Percentiles rank a stretch among this genome's conserved stretches.
phyloP scores from a whole-genome alignment of 2,888 invertebrate genomes.

The Calliphora vomitoria region DNA sequence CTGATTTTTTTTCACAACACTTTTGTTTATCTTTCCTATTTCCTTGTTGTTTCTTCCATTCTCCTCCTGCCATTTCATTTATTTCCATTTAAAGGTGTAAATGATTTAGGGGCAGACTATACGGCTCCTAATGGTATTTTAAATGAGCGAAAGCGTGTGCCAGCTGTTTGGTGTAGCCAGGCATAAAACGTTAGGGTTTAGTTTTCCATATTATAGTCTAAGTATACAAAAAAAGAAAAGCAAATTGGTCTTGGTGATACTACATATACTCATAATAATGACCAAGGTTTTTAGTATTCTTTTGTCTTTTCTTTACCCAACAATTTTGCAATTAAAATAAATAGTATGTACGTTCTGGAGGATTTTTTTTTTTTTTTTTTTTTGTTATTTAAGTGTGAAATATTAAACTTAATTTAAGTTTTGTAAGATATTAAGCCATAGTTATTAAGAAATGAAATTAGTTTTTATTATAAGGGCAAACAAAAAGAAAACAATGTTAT shows the following conservation, averaged over 20 bases:
- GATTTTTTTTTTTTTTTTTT: no score
- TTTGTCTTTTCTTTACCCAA: background rate
- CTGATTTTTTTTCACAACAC: background rate
- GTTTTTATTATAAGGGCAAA: no score
- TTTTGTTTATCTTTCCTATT: background rate
- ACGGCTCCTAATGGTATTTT: conserved; percentile 7
- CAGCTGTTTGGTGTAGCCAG: background rate
- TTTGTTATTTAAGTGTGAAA: background rate
- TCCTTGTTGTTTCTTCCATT: background rate
- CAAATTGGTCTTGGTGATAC: conserved; percentile 13
- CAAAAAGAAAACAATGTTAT: no score
- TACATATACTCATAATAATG: background rate
- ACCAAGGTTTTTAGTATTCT: background rate
- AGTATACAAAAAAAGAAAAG: background rate
- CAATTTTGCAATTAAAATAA: conserved; percentile 19
- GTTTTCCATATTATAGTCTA: background rate
- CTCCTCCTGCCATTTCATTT: background rate
- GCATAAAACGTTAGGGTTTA: background rate
- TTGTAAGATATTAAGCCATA: background rate
- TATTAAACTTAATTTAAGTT: conserved; percentile 8
- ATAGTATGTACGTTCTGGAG: background rate
- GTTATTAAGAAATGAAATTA: no score
- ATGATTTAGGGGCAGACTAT: background rate
- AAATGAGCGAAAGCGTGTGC: background rate
- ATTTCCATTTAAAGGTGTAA: conserved; percentile 14